Percentiles rank a stretch among this genome's conserved stretches.
phyloP scores from a whole-genome alignment of 2,888 invertebrate genomes.

The Agrotis clavis region DNA sequence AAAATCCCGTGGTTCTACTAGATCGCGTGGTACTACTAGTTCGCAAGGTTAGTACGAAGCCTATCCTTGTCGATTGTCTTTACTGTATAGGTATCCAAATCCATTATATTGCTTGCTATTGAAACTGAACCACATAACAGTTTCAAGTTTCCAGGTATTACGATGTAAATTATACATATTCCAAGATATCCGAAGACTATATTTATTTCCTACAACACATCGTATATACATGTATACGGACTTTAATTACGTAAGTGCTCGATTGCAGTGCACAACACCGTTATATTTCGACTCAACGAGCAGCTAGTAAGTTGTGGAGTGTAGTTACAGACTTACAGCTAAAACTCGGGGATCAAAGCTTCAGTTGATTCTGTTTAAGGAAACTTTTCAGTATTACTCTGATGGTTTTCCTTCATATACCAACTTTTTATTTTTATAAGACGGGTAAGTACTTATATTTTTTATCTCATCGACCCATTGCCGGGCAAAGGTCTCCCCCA shows the following conservation, averaged over 20 bases:
- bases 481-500: too few species aligned
- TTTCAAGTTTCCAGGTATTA: background rate
- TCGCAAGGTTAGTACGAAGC: too few species aligned
- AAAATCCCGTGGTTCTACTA: too few species aligned
- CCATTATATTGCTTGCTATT: background rate
- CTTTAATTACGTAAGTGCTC: slow-evolving; percentile 7
- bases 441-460: too few species aligned
- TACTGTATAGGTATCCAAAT: background rate
- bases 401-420: too few species aligned
- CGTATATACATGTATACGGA: background rate
- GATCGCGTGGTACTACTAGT: too few species aligned
- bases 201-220: background rate
- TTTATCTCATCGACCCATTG: too few species aligned
- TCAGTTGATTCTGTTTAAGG: background rate
- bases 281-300: slow-evolving; percentile 11
- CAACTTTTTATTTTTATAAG: too few species aligned
- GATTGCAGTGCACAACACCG: slow-evolving; percentile 2
- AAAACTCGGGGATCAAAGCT: background rate
- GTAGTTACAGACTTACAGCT: background rate
- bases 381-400: too few species aligned
- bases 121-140: background rate
- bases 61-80: too few species aligned
- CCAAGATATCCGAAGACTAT: background rate
- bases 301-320: background rate
- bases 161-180: background rate